Conservation (phyloP, 2,888 invertebrate genomes). For the Hydroisotoma schaefferi region DNA sequence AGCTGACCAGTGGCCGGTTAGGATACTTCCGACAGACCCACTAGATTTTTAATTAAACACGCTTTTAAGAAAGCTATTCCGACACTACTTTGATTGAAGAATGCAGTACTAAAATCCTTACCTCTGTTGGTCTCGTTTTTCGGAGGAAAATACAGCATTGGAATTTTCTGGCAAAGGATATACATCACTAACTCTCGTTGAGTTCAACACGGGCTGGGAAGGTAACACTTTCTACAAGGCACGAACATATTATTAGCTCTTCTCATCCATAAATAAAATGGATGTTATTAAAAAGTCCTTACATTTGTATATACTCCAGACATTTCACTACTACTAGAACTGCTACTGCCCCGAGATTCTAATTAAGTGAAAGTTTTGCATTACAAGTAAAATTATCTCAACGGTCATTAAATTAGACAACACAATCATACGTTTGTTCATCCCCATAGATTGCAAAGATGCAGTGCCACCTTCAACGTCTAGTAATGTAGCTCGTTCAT, state of each 20-base stretch:
- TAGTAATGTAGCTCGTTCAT: constrained; percentile 69
- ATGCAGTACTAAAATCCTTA: background rate
- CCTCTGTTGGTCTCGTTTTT: background rate
- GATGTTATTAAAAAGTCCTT: background rate
- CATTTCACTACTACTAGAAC: constrained; percentile 38
- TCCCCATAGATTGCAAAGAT: constrained; percentile 43
- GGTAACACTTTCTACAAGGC: constrained; percentile 51
- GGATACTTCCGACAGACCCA: constrained; percentile 39
- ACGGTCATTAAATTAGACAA: too few species aligned
- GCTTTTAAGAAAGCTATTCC: too few species aligned
- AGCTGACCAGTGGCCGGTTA: constrained; percentile 39
- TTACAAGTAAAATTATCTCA: too few species aligned
- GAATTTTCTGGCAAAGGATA: constrained; percentile 57
- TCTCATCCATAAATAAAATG: too few species aligned
- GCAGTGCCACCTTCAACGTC: constrained; percentile 55
- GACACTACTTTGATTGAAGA: background rate
- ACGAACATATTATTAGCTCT: background rate
- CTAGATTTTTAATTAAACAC: too few species aligned
- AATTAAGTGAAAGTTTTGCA: too few species aligned
- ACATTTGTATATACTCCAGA: constrained; percentile 26
- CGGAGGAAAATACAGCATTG: constrained; percentile 3
- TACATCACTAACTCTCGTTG: constrained; percentile 71
- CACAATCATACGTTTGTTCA: constrained; percentile 39
- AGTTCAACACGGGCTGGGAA: constrained; percentile 59
- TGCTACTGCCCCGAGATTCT: constrained; percentile 43